phyloP scores from a whole-genome alignment of 2,888 invertebrate species.

The Dicycla oo region DNA sequence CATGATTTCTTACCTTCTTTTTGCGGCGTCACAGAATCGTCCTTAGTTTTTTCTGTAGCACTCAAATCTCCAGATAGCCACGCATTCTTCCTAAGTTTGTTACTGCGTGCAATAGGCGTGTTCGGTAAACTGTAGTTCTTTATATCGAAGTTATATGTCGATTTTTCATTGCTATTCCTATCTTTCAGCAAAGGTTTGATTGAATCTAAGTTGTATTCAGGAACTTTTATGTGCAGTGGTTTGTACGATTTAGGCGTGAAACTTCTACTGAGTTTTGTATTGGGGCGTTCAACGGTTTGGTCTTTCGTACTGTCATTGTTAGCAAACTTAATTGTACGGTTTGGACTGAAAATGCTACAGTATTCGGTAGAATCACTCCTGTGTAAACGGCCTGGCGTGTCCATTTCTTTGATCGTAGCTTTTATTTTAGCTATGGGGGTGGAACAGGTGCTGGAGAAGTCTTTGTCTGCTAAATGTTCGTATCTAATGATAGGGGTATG shows the following conservation, averaged over 20 bases:
- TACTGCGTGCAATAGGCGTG: conserved; percentile 89
- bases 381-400: conserved; percentile 81
- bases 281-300: conserved; percentile 73
- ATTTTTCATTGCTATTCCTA: conserved; percentile 70
- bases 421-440: conserved; percentile 83
- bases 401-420: conserved; percentile 80
- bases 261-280: conserved; percentile 83
- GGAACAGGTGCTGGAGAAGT: conserved; percentile 83
- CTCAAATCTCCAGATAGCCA: conserved; percentile 88
- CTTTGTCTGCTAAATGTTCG: conserved; percentile 76
- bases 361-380: conserved; percentile 88
- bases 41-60: conserved; percentile 55
- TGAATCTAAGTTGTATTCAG: conserved; percentile 83
- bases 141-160: conserved; percentile 88
- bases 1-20: conserved; percentile 63
- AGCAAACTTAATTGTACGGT: conserved; percentile 74
- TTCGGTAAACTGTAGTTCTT: conserved; percentile 87
- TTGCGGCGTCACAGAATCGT: conserved; percentile 48
- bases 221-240: conserved; percentile 86
- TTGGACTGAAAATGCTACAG: conserved; percentile 86
- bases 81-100: conserved; percentile 88
- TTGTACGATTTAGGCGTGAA: conserved; percentile 88
- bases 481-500: conserved; percentile 69
- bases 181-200: conserved; percentile 81
- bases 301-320: conserved; percentile 74